Conservation (phyloP, 2,797 vertebrate species). For the Muraenolepis orangiensis region DNA sequence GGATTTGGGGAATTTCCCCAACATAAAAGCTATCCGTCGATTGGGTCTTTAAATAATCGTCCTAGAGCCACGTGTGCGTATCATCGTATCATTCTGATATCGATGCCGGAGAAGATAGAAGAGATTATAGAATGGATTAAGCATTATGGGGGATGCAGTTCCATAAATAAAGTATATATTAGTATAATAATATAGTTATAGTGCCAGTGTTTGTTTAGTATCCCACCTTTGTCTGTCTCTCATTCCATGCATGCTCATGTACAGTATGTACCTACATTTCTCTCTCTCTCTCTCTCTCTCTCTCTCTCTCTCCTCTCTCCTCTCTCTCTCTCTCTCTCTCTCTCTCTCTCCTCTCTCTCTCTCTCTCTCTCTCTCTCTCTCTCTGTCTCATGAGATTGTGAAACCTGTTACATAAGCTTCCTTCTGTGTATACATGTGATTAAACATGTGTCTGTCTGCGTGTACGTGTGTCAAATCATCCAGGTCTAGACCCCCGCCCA, state of each 20-base stretch:
- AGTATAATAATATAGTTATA: background rate
- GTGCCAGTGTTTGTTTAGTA: background rate
- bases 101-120: background rate
- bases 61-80: background rate
- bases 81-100: no score
- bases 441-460: constrained; percentile 51
- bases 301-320: no score
- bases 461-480: constrained; percentile 44
- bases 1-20: background rate
- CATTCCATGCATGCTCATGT: background rate
- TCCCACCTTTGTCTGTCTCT: background rate
- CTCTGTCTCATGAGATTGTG: constrained; percentile 24
- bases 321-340: no score
- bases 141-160: background rate
- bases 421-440: constrained; percentile 54
- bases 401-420: constrained; percentile 58
- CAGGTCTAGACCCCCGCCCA: constrained; percentile 40
- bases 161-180: background rate
- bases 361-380: background rate
- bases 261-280: background rate
- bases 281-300: background rate
- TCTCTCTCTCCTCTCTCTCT: no score
- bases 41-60: no score
- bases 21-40: no score
- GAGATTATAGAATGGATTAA: background rate